Conservation (phyloP, 2,797 vertebrate species). For the Cyprinodon diabolis region DNA sequence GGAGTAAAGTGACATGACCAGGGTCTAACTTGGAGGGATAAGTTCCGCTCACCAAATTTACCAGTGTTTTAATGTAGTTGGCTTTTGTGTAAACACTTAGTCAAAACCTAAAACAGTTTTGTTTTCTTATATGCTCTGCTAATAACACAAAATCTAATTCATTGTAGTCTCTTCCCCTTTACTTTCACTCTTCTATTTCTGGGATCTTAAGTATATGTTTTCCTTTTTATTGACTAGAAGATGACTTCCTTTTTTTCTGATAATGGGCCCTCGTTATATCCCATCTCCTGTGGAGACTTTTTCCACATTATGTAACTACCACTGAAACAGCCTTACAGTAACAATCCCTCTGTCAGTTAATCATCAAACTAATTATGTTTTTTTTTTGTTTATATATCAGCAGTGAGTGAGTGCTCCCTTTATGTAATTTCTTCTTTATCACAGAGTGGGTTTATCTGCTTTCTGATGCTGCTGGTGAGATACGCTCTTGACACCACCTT, state of each 20-base stretch:
- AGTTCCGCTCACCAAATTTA: no score
- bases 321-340: constrained; percentile 49
- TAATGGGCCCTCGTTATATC: constrained; percentile 36
- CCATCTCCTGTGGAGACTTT: constrained; percentile 50
- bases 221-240: constrained; percentile 42
- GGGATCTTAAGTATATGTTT: constrained; percentile 35
- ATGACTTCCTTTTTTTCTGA: constrained; percentile 29
- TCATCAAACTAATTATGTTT: constrained; percentile 59
- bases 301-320: constrained; percentile 51
- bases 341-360: constrained; percentile 51
- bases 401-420: constrained; percentile 34
- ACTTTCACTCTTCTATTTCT: constrained; percentile 17
- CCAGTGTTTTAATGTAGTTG: constrained; percentile 10
- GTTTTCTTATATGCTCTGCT: constrained; percentile 11
- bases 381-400: constrained; percentile 36
- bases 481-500: constrained; percentile 39
- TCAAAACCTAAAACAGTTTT: constrained; percentile 23
- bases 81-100: constrained; percentile 27
- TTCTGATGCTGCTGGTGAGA: constrained; percentile 22
- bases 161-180: constrained; percentile 16
- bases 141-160: constrained; percentile 5
- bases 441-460: constrained; percentile 42
- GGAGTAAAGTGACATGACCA: not conserved
- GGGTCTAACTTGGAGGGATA: no score
- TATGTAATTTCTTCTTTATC: constrained; percentile 43